Percentiles rank a stretch among this genome's conserved stretches.
These are phyloP conservation scores for Notolabrus celidotus DNA, from an alignment of 2,797 vertebrate species.

Conservation along the genomic window DNA sequence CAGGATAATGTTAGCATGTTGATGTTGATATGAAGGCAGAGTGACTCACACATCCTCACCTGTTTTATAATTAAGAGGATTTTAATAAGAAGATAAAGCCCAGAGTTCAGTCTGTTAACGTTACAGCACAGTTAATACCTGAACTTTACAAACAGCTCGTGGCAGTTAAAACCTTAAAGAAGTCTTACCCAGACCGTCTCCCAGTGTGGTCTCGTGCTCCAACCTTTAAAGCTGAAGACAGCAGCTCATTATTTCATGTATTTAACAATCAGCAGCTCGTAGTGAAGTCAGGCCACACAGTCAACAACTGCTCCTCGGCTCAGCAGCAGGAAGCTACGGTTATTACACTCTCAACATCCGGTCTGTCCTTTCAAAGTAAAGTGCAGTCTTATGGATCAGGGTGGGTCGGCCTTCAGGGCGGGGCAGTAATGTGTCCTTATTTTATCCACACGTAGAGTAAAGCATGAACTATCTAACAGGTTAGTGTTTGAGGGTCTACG, in stretches of 20 bases:
- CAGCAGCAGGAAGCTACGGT: fast-evolving
- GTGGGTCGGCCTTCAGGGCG: no score
- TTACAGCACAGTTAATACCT: background rate
- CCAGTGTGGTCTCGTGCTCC: constrained; percentile 12
- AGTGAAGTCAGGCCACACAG: constrained; percentile 1
- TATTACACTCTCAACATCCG: background rate
- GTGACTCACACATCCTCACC: no score
- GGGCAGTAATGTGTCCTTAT: background rate
- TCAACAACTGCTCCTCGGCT: constrained; percentile 66
- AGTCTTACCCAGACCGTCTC: constrained; percentile 58
- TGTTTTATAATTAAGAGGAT: no score
- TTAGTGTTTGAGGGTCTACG: background rate
- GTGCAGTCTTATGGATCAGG: background rate
- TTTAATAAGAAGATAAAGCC: no score
- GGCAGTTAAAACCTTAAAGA: background rate
- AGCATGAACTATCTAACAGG: fast-evolving
- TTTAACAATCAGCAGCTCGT: background rate
- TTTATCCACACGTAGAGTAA: background rate
- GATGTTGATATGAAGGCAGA: constrained; percentile 19
- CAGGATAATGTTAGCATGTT: no score
- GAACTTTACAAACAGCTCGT: background rate
- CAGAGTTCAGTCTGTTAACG: background rate
- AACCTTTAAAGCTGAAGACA: constrained; percentile 4
- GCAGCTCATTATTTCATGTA: background rate
- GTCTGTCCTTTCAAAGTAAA: constrained; percentile 36